These are phyloP conservation scores for Potorous gilbertii DNA, from an alignment of 2,797 vertebrate species.

Conservation along the genomic window DNA sequence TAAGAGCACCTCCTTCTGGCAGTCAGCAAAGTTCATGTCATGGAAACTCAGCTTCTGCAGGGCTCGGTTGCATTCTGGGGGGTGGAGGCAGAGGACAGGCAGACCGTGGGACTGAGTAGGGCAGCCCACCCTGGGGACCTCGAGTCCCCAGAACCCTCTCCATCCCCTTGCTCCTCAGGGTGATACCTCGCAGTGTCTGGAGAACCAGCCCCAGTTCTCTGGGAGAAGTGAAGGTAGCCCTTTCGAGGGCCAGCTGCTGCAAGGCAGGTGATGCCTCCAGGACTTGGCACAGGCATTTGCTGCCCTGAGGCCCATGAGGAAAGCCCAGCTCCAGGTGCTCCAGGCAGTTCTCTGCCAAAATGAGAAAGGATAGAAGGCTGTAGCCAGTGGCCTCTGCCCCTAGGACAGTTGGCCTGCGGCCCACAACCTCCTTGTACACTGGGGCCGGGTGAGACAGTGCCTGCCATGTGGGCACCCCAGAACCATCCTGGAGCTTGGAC, in stretches of 20 bases:
- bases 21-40: constrained; percentile 91
- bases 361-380: constrained; percentile 66
- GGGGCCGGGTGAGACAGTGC: too few species aligned
- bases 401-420: neutral
- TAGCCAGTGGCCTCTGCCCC: constrained; percentile 25
- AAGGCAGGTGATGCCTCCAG: constrained; percentile 88
- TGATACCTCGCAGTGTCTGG: constrained; percentile 88
- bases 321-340: constrained; percentile 90
- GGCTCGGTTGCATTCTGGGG: constrained; percentile 86
- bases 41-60: constrained; percentile 90
- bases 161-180: constrained; percentile 16
- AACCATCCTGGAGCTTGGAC: neutral
- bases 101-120: constrained; percentile 11
- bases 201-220: constrained; percentile 85
- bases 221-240: constrained; percentile 82
- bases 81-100: constrained; percentile 29
- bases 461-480: neutral
- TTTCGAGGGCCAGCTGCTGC: constrained; percentile 87
- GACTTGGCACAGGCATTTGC: constrained; percentile 83
- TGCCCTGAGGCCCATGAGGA: constrained; percentile 85
- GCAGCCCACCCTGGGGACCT: constrained; percentile 26
- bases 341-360: constrained; percentile 85
- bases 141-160: neutral
- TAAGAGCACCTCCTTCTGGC: constrained; percentile 89
- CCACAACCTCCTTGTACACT: neutral